Percentiles rank a stretch among this genome's conserved stretches.
Evolutionary conservation across 2,113 vertebrate species (phyloP).

Genomic region (Takifugu bimaculatus): DNA sequence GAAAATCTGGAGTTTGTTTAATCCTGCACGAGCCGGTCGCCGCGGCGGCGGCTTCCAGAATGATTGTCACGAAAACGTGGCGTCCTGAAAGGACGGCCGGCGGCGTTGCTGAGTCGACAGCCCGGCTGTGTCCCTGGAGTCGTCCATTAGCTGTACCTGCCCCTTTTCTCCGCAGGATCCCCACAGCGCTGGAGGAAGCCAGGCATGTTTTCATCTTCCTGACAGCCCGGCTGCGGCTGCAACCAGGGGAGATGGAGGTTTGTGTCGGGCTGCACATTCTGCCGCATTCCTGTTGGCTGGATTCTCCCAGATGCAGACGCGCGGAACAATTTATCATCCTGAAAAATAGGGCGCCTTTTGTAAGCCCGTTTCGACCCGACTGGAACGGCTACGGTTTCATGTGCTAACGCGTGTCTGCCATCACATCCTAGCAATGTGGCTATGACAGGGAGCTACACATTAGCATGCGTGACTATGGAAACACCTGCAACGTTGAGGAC

Average conservation of each 20-base stretch:
- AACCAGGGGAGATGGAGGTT: slow-evolving; percentile 59
- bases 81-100: slow-evolving; percentile 55
- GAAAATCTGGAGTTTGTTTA: slow-evolving; percentile 48
- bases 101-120: slow-evolving; percentile 66
- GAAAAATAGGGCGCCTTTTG: neutral
- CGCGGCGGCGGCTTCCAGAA: slow-evolving; percentile 44
- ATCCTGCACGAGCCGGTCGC: slow-evolving; percentile 38
- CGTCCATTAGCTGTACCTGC: slow-evolving; percentile 73
- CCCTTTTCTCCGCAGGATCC: slow-evolving; percentile 65
- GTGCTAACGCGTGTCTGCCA: too few relatives aligned
- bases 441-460: too few relatives aligned
- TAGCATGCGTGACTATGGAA: too few relatives aligned
- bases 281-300: slow-evolving; percentile 29
- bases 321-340: neutral
- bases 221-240: slow-evolving; percentile 58
- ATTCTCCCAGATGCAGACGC: slow-evolving; percentile 29
- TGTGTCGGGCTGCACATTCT: slow-evolving; percentile 48
- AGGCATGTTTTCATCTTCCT: slow-evolving; percentile 71
- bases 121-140: slow-evolving; percentile 64
- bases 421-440: too few relatives aligned
- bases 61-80: slow-evolving; percentile 61
- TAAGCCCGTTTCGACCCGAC: too few relatives aligned
- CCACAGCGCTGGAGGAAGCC: slow-evolving; percentile 70
- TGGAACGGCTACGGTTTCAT: too few relatives aligned
- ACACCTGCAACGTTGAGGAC: too few relatives aligned